Evolutionary conservation across 2,888 invertebrate genomes (phyloP).

Genomic region (Cyaniris semiargus): DNA sequence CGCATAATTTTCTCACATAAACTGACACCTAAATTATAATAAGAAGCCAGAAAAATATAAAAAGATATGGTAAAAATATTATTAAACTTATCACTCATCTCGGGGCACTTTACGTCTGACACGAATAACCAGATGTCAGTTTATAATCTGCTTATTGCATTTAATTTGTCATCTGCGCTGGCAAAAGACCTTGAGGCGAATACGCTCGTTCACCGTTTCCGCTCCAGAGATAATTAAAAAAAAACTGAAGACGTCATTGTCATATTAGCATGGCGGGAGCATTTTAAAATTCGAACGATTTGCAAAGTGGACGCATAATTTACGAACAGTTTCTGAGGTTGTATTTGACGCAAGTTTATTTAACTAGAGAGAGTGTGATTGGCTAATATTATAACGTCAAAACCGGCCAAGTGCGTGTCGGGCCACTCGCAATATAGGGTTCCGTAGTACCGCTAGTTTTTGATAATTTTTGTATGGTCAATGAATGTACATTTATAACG

Average conservation of each 20-base stretch:
- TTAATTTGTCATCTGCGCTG: slow-evolving; percentile 29
- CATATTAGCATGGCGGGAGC: neutral
- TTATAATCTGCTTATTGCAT: slow-evolving; percentile 26
- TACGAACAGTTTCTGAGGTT: neutral
- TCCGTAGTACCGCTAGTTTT: too few relatives aligned
- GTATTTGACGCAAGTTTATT: neutral
- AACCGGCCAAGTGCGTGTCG: too few relatives aligned
- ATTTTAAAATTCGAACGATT: neutral
- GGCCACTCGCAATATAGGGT: too few relatives aligned
- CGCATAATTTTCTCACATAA: neutral
- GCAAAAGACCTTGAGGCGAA: slow-evolving; percentile 20
- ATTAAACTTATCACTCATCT: slow-evolving; percentile 13
- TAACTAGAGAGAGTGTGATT: too few relatives aligned
- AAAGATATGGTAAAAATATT: neutral
- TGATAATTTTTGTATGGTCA: too few relatives aligned
- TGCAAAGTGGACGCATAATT: neutral
- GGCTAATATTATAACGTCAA: too few relatives aligned
- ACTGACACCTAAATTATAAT: neutral
- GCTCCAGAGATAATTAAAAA: slow-evolving; percentile 21
- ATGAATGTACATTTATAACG: too few relatives aligned
- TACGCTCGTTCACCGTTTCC: slow-evolving; percentile 26
- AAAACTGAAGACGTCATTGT: neutral
- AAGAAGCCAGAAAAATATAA: neutral
- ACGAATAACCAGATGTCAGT: slow-evolving; percentile 20
- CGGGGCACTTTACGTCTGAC: neutral